Evolutionary conservation across 2,797 vertebrate species (phyloP), one percentile per base, ranked within the genome.

Genomic region (Cyclura pinguis): DNA sequence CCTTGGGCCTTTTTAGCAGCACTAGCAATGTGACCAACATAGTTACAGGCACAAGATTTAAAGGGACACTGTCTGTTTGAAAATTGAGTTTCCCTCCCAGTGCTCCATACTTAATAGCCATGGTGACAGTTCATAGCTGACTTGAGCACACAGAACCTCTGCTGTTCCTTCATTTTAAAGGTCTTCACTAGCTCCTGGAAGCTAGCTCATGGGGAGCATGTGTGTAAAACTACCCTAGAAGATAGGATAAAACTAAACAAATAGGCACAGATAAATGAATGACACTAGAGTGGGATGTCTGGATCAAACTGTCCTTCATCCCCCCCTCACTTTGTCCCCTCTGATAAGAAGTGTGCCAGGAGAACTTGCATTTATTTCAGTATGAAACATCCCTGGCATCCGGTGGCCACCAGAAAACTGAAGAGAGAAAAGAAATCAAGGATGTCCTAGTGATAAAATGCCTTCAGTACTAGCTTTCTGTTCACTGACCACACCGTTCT

Each of bases 41-140:
- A 95, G 90, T 92, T 86, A 88, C 76, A 85, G 57, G 94, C 94
- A 78, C 91, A 88, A 91, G 92, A 91, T 89, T 94, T 95, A 94
- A 94, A 93, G 92, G 94, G 94, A 95, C 92, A 93, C 95, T 91
- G 94, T 96, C 94, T 95, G 95, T 93, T 93, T 96, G 93, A 93
- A 69, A 81, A 90, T 62, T 32, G 14, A 1, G 4, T 62, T 88
- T 50, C 29, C 93, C 52, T 83, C 24, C 72, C 85, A 89, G 93
- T 80, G 82, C 35, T 62, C 74, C 82, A 2, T n/a, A 18, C 12
- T 64, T 88, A 29, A 90, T 64, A 9, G 72, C 24, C 32, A 18
- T 47, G 4, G 13, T 74, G n/a, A 77, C 91, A 93, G 29, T 20
- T 89, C 8, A 59, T 81, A 52, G 59, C 91, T 83, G 35, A 32